Percentiles rank a stretch among this genome's conserved stretches.
phyloP scores from a whole-genome alignment of 1,140 invertebrate genomes.

The Apis florea region DNA sequence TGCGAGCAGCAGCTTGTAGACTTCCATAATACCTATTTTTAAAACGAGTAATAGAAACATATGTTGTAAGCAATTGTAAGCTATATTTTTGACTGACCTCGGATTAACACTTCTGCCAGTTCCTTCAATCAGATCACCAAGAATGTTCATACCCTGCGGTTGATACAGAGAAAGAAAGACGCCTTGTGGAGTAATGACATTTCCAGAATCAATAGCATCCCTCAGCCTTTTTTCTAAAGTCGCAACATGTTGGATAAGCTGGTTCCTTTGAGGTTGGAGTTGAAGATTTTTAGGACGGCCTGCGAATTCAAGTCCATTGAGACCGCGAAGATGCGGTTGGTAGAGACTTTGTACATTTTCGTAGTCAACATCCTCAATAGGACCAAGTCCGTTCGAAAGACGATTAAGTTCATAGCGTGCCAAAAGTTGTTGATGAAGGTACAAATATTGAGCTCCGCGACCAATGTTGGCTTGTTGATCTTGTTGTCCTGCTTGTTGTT shows the following conservation, averaged over 20 bases:
- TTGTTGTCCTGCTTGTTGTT: conserved; percentile 77
- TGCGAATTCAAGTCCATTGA: conserved; percentile 84
- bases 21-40: conserved; percentile 80
- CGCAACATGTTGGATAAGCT: conserved; percentile 78
- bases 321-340: conserved; percentile 82
- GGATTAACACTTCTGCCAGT: conserved; percentile 78
- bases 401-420: conserved; percentile 80
- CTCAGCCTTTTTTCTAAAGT: conserved; percentile 83
- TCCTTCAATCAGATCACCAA: conserved; percentile 80
- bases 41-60: not conserved
- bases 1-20: conserved; percentile 81
- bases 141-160: conserved; percentile 78
- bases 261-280: conserved; percentile 67
- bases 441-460: conserved; percentile 77
- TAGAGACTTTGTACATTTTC: conserved; percentile 82
- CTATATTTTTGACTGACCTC: conserved; percentile 53
- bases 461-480: conserved; percentile 67
- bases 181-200: conserved; percentile 80
- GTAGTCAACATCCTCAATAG: conserved; percentile 75
- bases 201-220: conserved; percentile 84
- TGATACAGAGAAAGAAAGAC: conserved; percentile 75
- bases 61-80: too few species aligned
- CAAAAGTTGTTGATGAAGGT: conserved; percentile 80
- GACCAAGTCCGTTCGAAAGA: conserved; percentile 77
- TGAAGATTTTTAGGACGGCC: conserved; percentile 82